Evolutionary conservation across 2,113 vertebrate genomes (phyloP).

Genomic region (Mastomys natalensis): DNA sequence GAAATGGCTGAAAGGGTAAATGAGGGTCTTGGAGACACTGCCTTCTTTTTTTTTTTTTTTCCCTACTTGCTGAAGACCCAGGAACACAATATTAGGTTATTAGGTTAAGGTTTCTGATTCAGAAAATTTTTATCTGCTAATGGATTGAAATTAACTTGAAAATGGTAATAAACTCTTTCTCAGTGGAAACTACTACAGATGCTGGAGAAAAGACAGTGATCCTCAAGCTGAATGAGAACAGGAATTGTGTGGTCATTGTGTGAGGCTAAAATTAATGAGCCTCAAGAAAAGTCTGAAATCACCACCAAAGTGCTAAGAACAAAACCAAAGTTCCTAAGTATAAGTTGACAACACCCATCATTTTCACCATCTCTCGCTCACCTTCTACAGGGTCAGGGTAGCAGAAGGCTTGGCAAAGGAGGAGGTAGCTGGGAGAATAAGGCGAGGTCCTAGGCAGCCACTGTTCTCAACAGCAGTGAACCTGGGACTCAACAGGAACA

Average conservation of each 20-base stretch:
- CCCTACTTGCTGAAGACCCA: background rate
- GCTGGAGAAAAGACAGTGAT: background rate
- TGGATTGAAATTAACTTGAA: background rate
- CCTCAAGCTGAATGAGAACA: background rate
- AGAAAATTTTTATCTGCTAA: background rate
- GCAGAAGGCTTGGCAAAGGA: background rate
- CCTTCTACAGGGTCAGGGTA: background rate
- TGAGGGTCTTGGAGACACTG: background rate
- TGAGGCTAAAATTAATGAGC: background rate
- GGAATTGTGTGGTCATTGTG: background rate
- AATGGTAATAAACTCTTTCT: background rate
- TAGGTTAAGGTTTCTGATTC: background rate
- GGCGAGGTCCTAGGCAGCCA: background rate
- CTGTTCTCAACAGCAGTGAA: background rate
- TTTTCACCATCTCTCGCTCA: background rate
- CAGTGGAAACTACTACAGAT: background rate
- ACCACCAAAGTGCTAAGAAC: background rate
- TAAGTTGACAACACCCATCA: background rate
- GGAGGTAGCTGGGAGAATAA: background rate
- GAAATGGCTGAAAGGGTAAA: background rate
- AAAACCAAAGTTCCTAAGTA: background rate
- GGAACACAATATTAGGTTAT: background rate
- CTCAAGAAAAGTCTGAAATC: constrained; percentile 23
- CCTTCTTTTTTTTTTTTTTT: background rate
- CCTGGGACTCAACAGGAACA: background rate